A percentile compares a stretch with the other conserved stretches of the same genome.
Evolutionary conservation across 2,888 invertebrate genomes (phyloP).

Genomic region (Agriotes lineatus): DNA sequence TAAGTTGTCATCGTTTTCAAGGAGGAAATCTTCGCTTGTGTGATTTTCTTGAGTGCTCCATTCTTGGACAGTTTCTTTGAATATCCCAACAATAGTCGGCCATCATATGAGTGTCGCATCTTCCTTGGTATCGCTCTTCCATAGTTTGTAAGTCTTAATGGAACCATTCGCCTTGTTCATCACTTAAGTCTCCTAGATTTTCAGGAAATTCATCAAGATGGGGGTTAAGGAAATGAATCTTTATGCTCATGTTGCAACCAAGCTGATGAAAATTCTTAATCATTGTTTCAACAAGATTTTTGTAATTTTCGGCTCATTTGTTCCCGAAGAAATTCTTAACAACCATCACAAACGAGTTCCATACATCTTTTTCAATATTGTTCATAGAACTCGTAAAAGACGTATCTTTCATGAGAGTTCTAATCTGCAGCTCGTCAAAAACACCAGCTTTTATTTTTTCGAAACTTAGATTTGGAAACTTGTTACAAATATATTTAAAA

Average conservation of each 20-base stretch:
- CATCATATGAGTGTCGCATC: not conserved
- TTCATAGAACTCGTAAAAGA: slow-evolving; percentile 8
- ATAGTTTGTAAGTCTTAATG: not conserved
- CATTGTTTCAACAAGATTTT: not conserved
- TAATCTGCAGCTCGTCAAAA: slow-evolving; percentile 46
- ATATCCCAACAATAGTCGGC: too few species aligned
- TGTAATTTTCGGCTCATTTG: not conserved
- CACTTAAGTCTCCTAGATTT: not conserved
- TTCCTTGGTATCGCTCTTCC: not conserved
- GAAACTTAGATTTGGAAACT: slow-evolving; percentile 43
- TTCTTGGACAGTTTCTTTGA: too few species aligned
- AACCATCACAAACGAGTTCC: not conserved
- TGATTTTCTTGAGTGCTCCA: too few species aligned
- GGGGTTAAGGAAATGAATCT: not conserved
- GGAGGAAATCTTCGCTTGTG: too few species aligned
- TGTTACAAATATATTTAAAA: slow-evolving; percentile 5
- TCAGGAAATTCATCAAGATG: not conserved
- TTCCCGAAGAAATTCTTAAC: not conserved
- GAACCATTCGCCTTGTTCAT: not conserved
- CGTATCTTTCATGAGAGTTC: slow-evolving; percentile 10
- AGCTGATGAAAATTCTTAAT: not conserved
- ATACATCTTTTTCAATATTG: not conserved
- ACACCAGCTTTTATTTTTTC: slow-evolving; percentile 44
- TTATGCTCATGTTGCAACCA: not conserved
- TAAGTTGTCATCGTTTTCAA: too few species aligned